Evolutionary conservation across 2,888 invertebrate genomes (phyloP), one percentile per base, ranked within the genome.

Genomic region (Diaphora mendica): DNA sequence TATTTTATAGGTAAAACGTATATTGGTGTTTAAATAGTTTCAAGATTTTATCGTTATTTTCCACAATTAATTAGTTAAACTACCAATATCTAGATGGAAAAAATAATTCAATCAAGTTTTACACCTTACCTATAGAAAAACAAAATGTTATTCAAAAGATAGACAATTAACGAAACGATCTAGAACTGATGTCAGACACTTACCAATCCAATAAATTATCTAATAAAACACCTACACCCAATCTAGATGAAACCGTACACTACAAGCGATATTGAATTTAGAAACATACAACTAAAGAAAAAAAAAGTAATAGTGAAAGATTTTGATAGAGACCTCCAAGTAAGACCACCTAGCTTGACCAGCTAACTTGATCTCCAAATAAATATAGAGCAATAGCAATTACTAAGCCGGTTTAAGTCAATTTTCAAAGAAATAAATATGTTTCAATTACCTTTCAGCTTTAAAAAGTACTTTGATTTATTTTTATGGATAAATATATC

Each of bases 201-300:
- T 79, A 73, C 74, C 75, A 20, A 74, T 70, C 69, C 74, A 83
- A 83, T 83, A 83, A 83, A 83, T 80, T 79, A 80, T 77, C 75
- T 76, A 80, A 82, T 79, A 72, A 33, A 71, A 82, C 76, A 79
- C 83, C 83, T 79, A 83, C 80, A 73, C 65, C 44, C 76, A 81
- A 81, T 77, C 71, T 78, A 79, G 72, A 80, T 71, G 59, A 72
- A 74, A 75, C 51, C 71, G 71, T 9, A 68, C 66, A 62, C 59
- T 73, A 72, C 74, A 75, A 55, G 48, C 70, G 73, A 79, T 64
- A 68, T 62, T 20, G 55, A 68, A 55, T 55, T 55, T 39, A 23
- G 8, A 55, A 68, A 23, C 48, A 33, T 44, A 68, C 17, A 3
- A 35, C 64, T 39, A 23, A 65, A 35, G 35, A 65, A 65, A 65